Conservation (phyloP, 2,113 vertebrate genomes). For the Ammodytes dubius region DNA sequence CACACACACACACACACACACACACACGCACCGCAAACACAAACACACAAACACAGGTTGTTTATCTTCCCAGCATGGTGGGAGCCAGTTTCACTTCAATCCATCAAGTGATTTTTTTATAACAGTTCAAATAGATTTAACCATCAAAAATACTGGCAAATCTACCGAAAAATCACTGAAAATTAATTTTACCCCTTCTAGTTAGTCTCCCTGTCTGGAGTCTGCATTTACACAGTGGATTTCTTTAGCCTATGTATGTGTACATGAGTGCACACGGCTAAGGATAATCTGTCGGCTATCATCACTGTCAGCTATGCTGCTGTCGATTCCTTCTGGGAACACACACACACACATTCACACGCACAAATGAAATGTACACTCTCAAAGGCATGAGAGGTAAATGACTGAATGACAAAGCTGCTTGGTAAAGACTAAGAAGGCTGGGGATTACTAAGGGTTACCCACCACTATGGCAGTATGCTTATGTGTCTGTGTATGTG, state of each 20-base stretch:
- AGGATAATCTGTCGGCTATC: conserved; percentile 55
- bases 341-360: not conserved
- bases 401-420: conserved; percentile 51
- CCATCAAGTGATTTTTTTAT: conserved; percentile 16
- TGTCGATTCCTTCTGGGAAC: conserved; percentile 36
- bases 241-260: conserved; percentile 13
- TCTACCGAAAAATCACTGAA: conserved; percentile 5
- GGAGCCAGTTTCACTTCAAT: conserved; percentile 30
- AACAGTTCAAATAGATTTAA: conserved; percentile 14
- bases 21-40: conserved; percentile 4
- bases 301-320: conserved; percentile 40
- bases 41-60: conserved; percentile 12
- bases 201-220: conserved; percentile 8
- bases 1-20: conserved; percentile 8
- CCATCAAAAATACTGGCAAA: conserved; percentile 22
- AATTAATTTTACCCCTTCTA: conserved; percentile 14
- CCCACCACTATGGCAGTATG: conserved; percentile 27
- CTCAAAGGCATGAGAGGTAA: conserved; percentile 31
- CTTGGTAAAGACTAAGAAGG: conserved; percentile 29
- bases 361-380: not conserved
- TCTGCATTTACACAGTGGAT: conserved; percentile 13
- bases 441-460: conserved; percentile 50
- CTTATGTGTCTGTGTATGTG: conserved; percentile 1
- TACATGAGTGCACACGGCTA: not conserved
- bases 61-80: conserved; percentile 12